These are phyloP conservation scores for Chrysomallon squamiferum DNA, from an alignment of 1,140 invertebrate species.

Conservation along the genomic window DNA sequence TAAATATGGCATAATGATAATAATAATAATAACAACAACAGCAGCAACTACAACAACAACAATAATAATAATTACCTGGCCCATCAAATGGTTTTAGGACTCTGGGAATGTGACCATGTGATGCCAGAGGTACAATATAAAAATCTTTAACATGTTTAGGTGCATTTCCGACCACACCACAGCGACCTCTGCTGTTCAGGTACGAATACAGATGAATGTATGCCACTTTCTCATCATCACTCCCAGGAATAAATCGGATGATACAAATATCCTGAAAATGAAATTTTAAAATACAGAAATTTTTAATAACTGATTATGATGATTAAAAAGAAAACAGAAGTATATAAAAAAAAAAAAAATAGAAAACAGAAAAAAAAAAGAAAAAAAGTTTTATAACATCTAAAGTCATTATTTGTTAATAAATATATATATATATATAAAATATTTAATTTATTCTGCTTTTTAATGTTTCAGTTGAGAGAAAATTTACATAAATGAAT, in stretches of 20 bases:
- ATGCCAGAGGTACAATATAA: conserved; percentile 87
- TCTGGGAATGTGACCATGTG: conserved; percentile 76
- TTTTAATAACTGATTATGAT: not conserved
- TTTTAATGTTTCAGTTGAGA: no score
- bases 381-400: no score
- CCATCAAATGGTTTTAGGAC: conserved; percentile 75
- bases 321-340: not conserved
- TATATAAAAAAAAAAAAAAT: not conserved
- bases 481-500: no score
- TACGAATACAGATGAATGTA: conserved; percentile 91
- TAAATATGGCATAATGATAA: no score
- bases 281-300: not conserved
- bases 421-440: no score
- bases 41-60: no score
- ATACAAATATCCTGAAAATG: conserved; percentile 77
- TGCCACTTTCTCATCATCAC: conserved; percentile 82
- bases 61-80: conserved; percentile 66
- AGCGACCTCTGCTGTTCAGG: conserved; percentile 78
- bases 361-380: no score
- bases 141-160: conserved; percentile 90
- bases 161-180: conserved; percentile 72
- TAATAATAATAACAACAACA: no score
- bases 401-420: no score
- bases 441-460: no score
- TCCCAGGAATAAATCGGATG: conserved; percentile 78